phyloP scores from a whole-genome alignment of 2,113 vertebrate species.

The Clarias batrachus region DNA sequence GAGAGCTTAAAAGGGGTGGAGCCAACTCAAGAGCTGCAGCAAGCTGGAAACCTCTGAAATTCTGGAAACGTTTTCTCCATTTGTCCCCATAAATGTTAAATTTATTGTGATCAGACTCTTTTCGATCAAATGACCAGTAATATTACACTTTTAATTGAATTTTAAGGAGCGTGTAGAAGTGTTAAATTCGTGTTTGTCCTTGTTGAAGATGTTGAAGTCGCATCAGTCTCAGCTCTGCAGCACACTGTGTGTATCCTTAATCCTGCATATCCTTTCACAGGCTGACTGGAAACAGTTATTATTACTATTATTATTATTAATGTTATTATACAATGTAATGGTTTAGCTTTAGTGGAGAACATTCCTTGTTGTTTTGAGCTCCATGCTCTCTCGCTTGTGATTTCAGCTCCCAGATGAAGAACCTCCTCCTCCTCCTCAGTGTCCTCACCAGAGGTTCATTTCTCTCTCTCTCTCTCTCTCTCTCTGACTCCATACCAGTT shows the following conservation, averaged over 20 bases:
- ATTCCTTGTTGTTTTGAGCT: background rate
- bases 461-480: background rate
- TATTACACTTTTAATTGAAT: background rate
- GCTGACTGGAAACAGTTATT: background rate
- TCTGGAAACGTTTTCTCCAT: background rate
- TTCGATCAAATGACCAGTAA: background rate
- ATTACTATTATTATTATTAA: background rate
- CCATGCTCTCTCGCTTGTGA: constrained; percentile 7
- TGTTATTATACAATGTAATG: background rate
- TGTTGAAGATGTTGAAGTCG: constrained; percentile 71
- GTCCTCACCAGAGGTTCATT: background rate
- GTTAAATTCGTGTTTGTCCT: constrained; percentile 61
- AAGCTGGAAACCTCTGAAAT: background rate
- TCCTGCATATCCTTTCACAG: constrained; percentile 74
- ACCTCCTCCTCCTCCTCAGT: background rate
- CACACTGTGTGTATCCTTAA: constrained; percentile 72
- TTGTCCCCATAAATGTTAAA: background rate
- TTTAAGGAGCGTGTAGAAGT: background rate
- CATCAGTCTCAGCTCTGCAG: constrained; percentile 69
- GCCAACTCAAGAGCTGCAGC: background rate
- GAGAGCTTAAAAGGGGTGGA: background rate
- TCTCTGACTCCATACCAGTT: background rate
- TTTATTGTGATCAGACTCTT: background rate
- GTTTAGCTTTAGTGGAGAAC: no score
- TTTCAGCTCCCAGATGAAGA: constrained; percentile 24